Evolutionary conservation across 2,113 vertebrate genomes (phyloP).

Genomic region (Pseudorectes ferrugineus): DNA sequence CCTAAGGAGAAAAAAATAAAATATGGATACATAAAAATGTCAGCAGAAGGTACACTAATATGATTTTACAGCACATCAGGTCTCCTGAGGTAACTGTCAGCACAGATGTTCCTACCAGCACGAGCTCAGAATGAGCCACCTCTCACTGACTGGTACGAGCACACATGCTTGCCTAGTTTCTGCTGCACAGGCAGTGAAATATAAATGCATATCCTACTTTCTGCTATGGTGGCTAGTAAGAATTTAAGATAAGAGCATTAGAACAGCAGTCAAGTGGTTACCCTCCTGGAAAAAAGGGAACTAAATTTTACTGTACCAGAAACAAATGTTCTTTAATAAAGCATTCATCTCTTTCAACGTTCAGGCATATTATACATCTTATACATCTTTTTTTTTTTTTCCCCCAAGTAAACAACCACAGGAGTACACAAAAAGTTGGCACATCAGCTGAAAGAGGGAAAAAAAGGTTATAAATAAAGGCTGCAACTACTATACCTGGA

Average conservation of each 20-base stretch:
- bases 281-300: background rate
- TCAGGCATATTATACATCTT: background rate
- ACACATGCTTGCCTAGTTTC: background rate
- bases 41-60: background rate
- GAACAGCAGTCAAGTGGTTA: background rate
- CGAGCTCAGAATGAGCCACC: background rate
- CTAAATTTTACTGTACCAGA: background rate
- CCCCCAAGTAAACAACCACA: background rate
- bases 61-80: background rate
- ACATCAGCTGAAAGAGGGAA: background rate
- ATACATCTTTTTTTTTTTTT: background rate
- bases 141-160: background rate
- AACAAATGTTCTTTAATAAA: background rate
- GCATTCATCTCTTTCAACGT: background rate
- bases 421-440: background rate
- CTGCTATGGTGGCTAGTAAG: background rate
- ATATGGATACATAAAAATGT: background rate
- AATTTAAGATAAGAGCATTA: background rate
- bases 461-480: background rate
- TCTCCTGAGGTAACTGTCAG: background rate
- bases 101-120: background rate
- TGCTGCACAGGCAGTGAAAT: background rate
- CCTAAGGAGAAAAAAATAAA: background rate
- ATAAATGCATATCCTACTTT: background rate
- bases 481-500: conserved; percentile 81